A percentile compares a stretch with the other conserved stretches of the same genome.
Conservation (phyloP, 2,888 invertebrate genomes). For the Tiphia femorata region DNA sequence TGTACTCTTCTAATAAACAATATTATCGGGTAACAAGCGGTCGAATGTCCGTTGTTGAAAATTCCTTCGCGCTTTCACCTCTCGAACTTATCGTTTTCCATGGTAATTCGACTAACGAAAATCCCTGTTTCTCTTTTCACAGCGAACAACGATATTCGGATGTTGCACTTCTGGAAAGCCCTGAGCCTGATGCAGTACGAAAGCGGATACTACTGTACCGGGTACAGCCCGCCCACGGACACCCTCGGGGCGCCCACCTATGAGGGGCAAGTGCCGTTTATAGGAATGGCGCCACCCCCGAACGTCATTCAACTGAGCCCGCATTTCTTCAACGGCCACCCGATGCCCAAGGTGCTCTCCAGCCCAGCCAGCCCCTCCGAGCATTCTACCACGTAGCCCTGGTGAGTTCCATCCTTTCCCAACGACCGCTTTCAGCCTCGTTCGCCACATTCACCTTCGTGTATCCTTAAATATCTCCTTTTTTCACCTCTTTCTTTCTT, state of each 20-base stretch:
- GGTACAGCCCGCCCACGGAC: slow-evolving; percentile 9
- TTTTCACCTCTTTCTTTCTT: slow-evolving; percentile 3
- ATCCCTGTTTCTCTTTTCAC: slow-evolving; percentile 11
- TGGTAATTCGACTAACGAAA: too few species aligned
- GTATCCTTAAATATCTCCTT: too few species aligned
- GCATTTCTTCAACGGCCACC: slow-evolving; percentile 40
- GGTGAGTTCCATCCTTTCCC: slow-evolving; percentile 43
- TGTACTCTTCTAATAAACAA: too few species aligned
- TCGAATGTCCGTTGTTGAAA: too few species aligned
- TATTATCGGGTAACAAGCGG: too few species aligned
- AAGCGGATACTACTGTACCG: slow-evolving; percentile 12
- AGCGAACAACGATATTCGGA: slow-evolving; percentile 52
- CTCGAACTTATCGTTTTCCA: too few species aligned
- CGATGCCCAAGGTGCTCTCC: slow-evolving; percentile 40
- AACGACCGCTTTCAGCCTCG: neutral
- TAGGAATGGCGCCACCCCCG: slow-evolving; percentile 45
- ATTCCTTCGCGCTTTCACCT: too few species aligned
- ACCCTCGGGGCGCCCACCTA: slow-evolving; percentile 53
- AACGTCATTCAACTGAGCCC: slow-evolving; percentile 34
- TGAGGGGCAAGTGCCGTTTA: slow-evolving; percentile 51
- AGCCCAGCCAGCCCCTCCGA: slow-evolving; percentile 52
- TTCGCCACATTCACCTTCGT: too few species aligned
- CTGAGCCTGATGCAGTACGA: slow-evolving; percentile 36
- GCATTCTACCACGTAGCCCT: slow-evolving; percentile 49
- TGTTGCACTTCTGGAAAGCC: slow-evolving; percentile 45